Percentiles rank a stretch among this genome's conserved stretches.
phyloP scores from a whole-genome alignment of 2,888 invertebrate species.

The Polydrusus tereticollis region DNA sequence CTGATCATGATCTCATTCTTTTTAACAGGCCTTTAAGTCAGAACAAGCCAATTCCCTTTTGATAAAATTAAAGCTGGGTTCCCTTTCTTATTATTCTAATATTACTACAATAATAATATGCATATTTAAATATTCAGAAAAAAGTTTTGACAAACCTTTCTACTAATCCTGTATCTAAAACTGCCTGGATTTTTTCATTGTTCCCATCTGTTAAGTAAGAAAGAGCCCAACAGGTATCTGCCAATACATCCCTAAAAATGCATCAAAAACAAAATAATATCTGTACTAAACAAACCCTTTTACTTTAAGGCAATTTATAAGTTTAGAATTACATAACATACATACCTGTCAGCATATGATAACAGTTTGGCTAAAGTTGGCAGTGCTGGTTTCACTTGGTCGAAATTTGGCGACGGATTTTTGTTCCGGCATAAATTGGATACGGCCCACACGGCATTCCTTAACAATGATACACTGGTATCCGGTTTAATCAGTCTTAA shows the following conservation, averaged over 20 bases:
- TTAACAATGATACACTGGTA: slow-evolving; percentile 73
- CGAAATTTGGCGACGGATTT: slow-evolving; percentile 89
- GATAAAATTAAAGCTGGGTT: too few relatives aligned
- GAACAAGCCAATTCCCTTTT: too few relatives aligned
- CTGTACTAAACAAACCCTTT: neutral
- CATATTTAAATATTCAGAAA: too few relatives aligned
- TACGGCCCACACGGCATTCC: slow-evolving; percentile 93
- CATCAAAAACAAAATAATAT: neutral
- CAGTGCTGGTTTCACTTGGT: slow-evolving; percentile 79
- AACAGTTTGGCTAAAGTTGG: slow-evolving; percentile 84
- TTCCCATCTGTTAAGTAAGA: slow-evolving; percentile 94
- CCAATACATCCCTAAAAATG: slow-evolving; percentile 76
- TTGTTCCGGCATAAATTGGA: slow-evolving; percentile 96
- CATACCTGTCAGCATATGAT: slow-evolving; percentile 71
- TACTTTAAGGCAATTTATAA: too few relatives aligned
- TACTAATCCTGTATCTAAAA: slow-evolving; percentile 76
- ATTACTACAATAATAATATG: too few relatives aligned
- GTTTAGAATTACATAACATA: too few relatives aligned
- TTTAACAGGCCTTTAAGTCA: too few relatives aligned
- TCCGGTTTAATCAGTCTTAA: slow-evolving; percentile 76
- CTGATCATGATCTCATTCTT: too few relatives aligned
- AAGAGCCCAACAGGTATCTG: slow-evolving; percentile 95
- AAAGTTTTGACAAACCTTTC: slow-evolving; percentile 25
- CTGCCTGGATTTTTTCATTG: slow-evolving; percentile 90
- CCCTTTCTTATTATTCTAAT: too few relatives aligned